phyloP scores from a whole-genome alignment of 2,888 invertebrate species.

The Mimumesa dahlbomi region DNA sequence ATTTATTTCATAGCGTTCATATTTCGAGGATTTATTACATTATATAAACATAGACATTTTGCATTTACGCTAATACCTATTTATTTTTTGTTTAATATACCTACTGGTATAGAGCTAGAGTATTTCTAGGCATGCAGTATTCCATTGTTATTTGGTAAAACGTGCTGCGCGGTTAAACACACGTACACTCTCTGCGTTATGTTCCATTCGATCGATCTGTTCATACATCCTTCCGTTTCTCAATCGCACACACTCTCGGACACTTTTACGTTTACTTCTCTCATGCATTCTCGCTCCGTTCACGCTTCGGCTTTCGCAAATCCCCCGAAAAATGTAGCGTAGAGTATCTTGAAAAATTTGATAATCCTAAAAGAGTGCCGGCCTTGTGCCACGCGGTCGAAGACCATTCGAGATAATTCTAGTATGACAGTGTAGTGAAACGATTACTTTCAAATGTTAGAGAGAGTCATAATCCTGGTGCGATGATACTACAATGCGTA shows the following conservation, averaged over 20 bases:
- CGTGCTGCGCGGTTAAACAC: conserved; percentile 62
- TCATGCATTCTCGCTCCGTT: conserved; percentile 1
- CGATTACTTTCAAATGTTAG: conserved; percentile 5
- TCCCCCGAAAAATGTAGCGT: conserved; percentile 7
- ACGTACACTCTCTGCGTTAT: conserved; percentile 43
- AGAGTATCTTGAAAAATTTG: conserved; percentile 9
- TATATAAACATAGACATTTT: conserved; percentile 75
- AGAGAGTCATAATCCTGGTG: conserved; percentile 5
- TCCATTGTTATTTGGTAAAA: conserved; percentile 72
- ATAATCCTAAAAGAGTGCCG: conserved; percentile 22
- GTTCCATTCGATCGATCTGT: conserved; percentile 4
- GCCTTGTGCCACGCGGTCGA: conserved; percentile 8
- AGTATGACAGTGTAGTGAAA: conserved; percentile 4
- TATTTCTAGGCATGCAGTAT: conserved; percentile 69
- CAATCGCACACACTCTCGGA: conserved; percentile 20
- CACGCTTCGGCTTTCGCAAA: too few relatives aligned
- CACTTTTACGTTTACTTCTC: conserved; percentile 10
- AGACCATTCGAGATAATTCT: background rate
- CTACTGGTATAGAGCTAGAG: conserved; percentile 52
- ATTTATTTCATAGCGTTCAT: conserved; percentile 70
- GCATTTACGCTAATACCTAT: conserved; percentile 65
- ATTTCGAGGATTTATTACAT: conserved; percentile 73
- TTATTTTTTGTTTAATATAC: conserved; percentile 64
- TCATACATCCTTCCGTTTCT: conserved; percentile 20
- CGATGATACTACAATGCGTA: background rate